Percentiles rank a stretch among this genome's conserved stretches.
Conservation (phyloP, 2,888 invertebrate species). For the Dermolepida albohirtum region DNA sequence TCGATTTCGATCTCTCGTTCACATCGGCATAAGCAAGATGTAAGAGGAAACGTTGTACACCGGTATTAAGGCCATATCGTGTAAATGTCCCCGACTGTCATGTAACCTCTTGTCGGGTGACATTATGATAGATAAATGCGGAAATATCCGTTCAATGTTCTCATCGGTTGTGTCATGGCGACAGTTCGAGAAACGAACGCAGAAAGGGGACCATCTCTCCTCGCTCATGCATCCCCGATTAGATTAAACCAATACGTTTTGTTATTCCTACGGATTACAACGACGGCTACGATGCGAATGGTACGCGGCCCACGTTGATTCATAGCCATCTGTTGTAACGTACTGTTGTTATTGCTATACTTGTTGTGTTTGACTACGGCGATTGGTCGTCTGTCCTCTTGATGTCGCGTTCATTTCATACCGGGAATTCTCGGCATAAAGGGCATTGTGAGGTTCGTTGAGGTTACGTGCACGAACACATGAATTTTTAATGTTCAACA, state of each 20-base stretch:
- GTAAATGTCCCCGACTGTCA: constrained; percentile 33
- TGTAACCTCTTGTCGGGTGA: constrained; percentile 35
- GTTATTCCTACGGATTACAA: constrained; percentile 18
- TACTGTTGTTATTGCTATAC: neutral
- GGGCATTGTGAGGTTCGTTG: neutral
- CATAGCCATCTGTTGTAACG: constrained; percentile 5
- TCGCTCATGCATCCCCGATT: constrained; percentile 26
- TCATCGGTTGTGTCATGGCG: constrained; percentile 2
- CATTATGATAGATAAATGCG: constrained; percentile 42
- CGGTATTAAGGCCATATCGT: constrained; percentile 39
- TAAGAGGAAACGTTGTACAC: constrained; percentile 20
- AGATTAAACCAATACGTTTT: constrained; percentile 12
- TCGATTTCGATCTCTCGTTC: constrained; percentile 7
- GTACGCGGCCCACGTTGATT: constrained; percentile 2
- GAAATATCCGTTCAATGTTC: constrained; percentile 24
- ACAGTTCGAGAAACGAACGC: constrained; percentile 2
- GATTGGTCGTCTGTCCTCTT: constrained; percentile 3
- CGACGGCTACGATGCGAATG: neutral
- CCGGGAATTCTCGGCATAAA: constrained; percentile 5
- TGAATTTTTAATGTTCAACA: too few relatives aligned
- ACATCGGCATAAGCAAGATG: constrained; percentile 23
- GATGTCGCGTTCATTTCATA: constrained; percentile 10
- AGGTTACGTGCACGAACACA: too few relatives aligned
- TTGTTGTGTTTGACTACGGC: too few relatives aligned
- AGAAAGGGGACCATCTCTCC: neutral